phyloP scores from a whole-genome alignment of 2,888 invertebrate genomes.

The Dioctria rufipes region DNA sequence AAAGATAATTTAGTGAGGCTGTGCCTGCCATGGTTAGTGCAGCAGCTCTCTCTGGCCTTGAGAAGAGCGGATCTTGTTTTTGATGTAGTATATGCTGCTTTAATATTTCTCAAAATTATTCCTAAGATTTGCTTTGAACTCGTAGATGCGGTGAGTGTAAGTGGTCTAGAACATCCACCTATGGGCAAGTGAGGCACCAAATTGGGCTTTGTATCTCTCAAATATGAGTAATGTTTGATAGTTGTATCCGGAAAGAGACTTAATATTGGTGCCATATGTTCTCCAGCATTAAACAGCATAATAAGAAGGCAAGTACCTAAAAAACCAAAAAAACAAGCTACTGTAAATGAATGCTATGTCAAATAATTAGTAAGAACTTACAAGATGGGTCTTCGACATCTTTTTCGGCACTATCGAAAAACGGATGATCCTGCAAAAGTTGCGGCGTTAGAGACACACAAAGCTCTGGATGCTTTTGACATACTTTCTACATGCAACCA shows the following conservation, averaged over 20 bases:
- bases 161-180: slow-evolving; percentile 70
- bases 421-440: too few relatives aligned
- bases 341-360: not conserved
- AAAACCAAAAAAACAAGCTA: slow-evolving; percentile 67
- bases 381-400: too few relatives aligned
- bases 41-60: slow-evolving; percentile 66
- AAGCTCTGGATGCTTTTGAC: slow-evolving; percentile 90
- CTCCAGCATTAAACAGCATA: too few relatives aligned
- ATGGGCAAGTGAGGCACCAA: slow-evolving; percentile 84
- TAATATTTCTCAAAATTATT: slow-evolving; percentile 81
- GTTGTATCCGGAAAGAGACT: too few relatives aligned
- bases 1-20: slow-evolving; percentile 68
- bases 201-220: slow-evolving; percentile 92
- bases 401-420: too few relatives aligned
- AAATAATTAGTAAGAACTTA: slow-evolving; percentile 42
- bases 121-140: slow-evolving; percentile 82
- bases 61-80: slow-evolving; percentile 70
- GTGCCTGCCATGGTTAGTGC: slow-evolving; percentile 67
- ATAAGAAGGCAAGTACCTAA: too few relatives aligned
- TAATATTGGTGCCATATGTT: too few relatives aligned
- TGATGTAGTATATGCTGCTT: slow-evolving; percentile 77
- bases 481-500: slow-evolving; percentile 90
- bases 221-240: slow-evolving; percentile 83
- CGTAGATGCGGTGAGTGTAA: slow-evolving; percentile 74
- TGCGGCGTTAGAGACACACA: slow-evolving; percentile 91